Conservation (phyloP, 1,140 invertebrate species). For the Drosophila micromelanica region DNA sequence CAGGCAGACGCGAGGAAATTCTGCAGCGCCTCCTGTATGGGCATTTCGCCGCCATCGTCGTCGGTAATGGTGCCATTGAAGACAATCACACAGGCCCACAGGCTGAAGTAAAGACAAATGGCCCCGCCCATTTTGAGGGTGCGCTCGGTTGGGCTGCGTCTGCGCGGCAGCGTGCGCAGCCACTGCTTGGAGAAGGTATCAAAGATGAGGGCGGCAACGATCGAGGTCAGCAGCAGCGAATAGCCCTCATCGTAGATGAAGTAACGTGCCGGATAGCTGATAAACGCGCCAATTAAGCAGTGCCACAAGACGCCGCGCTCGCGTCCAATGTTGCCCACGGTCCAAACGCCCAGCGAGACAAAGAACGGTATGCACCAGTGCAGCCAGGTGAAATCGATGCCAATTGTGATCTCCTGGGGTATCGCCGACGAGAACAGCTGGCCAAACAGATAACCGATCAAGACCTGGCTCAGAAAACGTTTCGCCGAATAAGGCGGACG, state of each 20-base stretch:
- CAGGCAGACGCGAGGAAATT: slow-evolving; percentile 96
- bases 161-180: slow-evolving; percentile 87
- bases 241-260: slow-evolving; percentile 88
- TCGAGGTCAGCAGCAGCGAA: slow-evolving; percentile 88
- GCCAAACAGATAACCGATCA: slow-evolving; percentile 92
- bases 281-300: slow-evolving; percentile 89
- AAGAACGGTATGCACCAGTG: slow-evolving; percentile 90
- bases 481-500: slow-evolving; percentile 92
- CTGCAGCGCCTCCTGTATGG: slow-evolving; percentile 93
- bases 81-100: slow-evolving; percentile 93
- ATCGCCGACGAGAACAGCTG: slow-evolving; percentile 90
- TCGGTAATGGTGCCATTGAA: slow-evolving; percentile 95
- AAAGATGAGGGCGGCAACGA: slow-evolving; percentile 88
- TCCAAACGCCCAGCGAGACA: slow-evolving; percentile 92
- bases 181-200: slow-evolving; percentile 91
- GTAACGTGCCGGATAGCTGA: slow-evolving; percentile 88
- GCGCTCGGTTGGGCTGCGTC: slow-evolving; percentile 83
- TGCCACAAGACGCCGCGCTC: slow-evolving; percentile 89
- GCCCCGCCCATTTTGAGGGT: slow-evolving; percentile 86
- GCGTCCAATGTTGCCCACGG: slow-evolving; percentile 94
- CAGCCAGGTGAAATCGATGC: slow-evolving; percentile 89
- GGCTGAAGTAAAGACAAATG: slow-evolving; percentile 88
- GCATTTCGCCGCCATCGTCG: slow-evolving; percentile 94
- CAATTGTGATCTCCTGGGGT: slow-evolving; percentile 89
- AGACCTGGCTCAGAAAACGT: slow-evolving; percentile 90